Conservation (phyloP, 2,113 vertebrate species). For the Peromyscus polionotus region DNA sequence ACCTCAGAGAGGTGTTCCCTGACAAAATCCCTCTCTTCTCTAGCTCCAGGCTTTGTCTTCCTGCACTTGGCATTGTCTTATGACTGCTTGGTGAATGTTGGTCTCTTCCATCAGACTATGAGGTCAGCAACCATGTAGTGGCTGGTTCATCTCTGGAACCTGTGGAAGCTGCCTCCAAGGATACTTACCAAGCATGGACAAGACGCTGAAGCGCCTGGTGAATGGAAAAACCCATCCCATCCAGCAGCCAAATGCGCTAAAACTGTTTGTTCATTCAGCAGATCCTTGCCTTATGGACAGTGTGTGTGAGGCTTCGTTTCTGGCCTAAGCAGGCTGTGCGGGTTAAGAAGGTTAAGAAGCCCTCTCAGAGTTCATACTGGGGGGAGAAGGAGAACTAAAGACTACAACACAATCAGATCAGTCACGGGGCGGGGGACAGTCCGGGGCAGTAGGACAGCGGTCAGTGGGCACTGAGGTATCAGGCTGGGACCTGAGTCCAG, state of each 20-base stretch:
- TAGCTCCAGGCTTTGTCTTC: neutral
- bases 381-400: neutral
- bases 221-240: neutral
- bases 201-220: neutral
- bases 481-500: neutral
- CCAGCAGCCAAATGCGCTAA: neutral
- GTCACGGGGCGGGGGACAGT: neutral
- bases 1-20: neutral
- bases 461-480: neutral
- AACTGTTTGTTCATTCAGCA: neutral
- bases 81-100: neutral
- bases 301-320: neutral
- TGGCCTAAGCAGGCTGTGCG: neutral
- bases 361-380: neutral
- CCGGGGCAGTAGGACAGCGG: neutral
- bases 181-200: neutral
- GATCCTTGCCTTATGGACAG: neutral
- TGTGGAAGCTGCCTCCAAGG: neutral
- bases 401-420: neutral
- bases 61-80: neutral
- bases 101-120: neutral
- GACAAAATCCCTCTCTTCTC: neutral
- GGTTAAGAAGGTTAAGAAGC: no score
- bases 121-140: neutral
- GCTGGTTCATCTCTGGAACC: neutral